Conservation (phyloP, 1,140 invertebrate genomes). For the Drosophila miranda region DNA sequence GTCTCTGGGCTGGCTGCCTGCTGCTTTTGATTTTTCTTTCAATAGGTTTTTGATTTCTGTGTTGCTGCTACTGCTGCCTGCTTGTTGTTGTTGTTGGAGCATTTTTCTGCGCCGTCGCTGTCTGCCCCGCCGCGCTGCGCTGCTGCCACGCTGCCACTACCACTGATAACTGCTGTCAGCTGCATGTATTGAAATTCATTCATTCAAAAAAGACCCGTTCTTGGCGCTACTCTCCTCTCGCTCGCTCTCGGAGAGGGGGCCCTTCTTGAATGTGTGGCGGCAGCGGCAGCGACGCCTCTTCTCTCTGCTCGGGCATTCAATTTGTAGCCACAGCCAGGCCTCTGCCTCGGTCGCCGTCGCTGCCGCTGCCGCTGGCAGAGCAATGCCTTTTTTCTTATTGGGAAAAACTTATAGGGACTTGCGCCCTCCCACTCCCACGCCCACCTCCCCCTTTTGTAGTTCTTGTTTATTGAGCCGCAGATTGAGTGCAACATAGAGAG, state of each 20-base stretch:
- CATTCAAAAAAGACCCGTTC: slow-evolving; percentile 61
- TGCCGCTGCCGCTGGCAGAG: slow-evolving; percentile 16
- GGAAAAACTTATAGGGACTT: slow-evolving; percentile 71
- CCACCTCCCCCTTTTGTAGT: slow-evolving; percentile 15
- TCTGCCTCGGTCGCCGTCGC: slow-evolving; percentile 10
- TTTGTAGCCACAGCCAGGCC: slow-evolving; percentile 30
- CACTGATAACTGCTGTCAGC: slow-evolving; percentile 66
- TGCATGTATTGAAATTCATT: slow-evolving; percentile 82
- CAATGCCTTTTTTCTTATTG: slow-evolving; percentile 69
- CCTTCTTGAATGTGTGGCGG: slow-evolving; percentile 34
- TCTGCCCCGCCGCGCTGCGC: slow-evolving; percentile 14
- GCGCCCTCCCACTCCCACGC: slow-evolving; percentile 23
- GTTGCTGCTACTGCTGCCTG: slow-evolving; percentile 46
- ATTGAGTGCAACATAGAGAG: slow-evolving; percentile 56
- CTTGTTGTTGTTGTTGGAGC: slow-evolving; percentile 49
- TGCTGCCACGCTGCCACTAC: slow-evolving; percentile 5
- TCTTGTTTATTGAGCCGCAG: slow-evolving; percentile 62
- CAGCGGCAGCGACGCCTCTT: slow-evolving; percentile 10
- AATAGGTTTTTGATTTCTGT: slow-evolving; percentile 72
- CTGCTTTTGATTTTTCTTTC: slow-evolving; percentile 74
- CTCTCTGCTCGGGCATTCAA: slow-evolving; percentile 36
- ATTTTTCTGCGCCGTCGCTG: slow-evolving; percentile 75
- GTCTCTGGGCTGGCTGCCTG: not conserved
- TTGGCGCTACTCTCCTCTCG: slow-evolving; percentile 21
- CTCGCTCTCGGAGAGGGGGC: slow-evolving; percentile 18